These are phyloP conservation scores for Pyrrhosoma nymphula DNA, from an alignment of 2,888 invertebrate species.

Conservation along the genomic window DNA sequence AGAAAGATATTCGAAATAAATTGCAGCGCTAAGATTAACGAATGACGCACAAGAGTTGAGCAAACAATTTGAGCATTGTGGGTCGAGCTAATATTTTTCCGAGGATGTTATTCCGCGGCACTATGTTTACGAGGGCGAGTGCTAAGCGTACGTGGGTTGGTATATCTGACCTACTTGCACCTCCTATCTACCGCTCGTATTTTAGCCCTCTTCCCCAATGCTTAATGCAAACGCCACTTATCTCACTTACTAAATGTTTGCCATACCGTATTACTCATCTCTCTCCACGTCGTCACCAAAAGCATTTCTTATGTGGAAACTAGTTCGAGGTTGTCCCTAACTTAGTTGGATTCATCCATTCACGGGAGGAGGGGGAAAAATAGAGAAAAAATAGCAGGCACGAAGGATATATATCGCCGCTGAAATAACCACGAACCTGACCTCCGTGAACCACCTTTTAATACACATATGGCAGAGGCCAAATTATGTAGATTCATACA, in stretches of 20 bases:
- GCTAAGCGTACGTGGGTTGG: not conserved
- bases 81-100: not conserved
- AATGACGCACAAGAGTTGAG: not conserved
- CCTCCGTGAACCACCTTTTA: not conserved
- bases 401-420: not conserved
- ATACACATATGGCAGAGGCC: no score
- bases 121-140: not conserved
- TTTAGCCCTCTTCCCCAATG: not conserved
- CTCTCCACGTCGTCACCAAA: not conserved
- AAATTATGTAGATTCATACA: no score
- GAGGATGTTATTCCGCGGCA: not conserved
- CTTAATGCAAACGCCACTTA: slow-evolving; percentile 25
- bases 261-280: slow-evolving; percentile 8
- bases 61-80: not conserved
- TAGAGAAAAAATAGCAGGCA: not conserved
- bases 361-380: not conserved
- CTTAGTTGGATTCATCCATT: not conserved
- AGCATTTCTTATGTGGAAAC: not conserved
- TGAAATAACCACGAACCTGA: not conserved
- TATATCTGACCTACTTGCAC: slow-evolving; percentile 4
- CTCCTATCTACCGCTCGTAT: not conserved
- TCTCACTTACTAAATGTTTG: not conserved
- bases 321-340: not conserved
- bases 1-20: not conserved
- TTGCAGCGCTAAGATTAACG: not conserved